phyloP scores from a whole-genome alignment of 2,797 vertebrate genomes.

The Anas georgica region DNA sequence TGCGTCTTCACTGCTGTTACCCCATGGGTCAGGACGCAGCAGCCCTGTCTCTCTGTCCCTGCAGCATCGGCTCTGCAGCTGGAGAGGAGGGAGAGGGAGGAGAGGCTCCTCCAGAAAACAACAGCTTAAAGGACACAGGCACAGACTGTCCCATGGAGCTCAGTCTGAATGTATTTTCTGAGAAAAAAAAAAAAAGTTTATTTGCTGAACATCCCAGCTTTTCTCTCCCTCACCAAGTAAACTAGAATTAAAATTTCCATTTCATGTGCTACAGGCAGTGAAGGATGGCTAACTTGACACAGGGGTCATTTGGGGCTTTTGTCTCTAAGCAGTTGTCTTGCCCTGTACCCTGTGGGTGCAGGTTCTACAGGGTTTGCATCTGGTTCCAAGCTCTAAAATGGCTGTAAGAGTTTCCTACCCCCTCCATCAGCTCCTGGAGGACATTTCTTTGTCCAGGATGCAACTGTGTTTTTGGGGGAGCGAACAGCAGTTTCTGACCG shows the following conservation, averaged over 20 bases:
- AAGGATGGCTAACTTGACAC: neutral
- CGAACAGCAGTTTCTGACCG: neutral
- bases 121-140: neutral
- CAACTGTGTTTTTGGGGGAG: neutral
- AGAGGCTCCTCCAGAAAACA: neutral
- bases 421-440: neutral
- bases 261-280: neutral
- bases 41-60: neutral
- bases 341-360: neutral
- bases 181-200: neutral
- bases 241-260: neutral
- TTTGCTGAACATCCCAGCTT: neutral
- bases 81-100: neutral
- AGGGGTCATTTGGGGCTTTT: neutral
- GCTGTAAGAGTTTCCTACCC: neutral
- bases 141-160: neutral
- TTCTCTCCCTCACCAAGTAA: neutral
- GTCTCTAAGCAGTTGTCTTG: neutral
- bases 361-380: neutral
- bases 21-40: neutral
- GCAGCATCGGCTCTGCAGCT: neutral
- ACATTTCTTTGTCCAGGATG: neutral
- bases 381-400: neutral
- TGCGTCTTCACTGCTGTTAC: neutral
- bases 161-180: neutral